Base-by-base conservation (phyloP, 2,113 vertebrate genomes). In the Percina caprodes region DNA sequence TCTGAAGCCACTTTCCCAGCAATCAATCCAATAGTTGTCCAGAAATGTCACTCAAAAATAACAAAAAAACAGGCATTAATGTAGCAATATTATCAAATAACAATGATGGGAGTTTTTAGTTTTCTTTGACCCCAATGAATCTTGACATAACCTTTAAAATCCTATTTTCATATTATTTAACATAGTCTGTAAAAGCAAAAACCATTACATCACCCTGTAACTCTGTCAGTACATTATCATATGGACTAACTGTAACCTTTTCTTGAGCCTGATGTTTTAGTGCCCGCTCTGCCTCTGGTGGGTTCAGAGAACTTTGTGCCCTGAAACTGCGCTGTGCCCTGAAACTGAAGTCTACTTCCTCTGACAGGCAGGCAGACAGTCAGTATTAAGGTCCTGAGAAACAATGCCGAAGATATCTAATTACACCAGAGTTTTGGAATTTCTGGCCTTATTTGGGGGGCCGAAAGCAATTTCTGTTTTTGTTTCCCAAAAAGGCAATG, bases 401-500 rank as follows among this genome's bases (percentile, higher is more conserved):
- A 88, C 86, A 88, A 84, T 73, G 79, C 77, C 0, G 58, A 74
- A 79, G 52, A 88, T 76, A 79, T 91, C 85, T 80, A 83, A 87
- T 92, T 91, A 89, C 88, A 80, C 7, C 71, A 92, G 78, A 23
- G 23, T 89, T 89, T 79, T 70, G 91, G 90, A 91, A 92, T 92
- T 90, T 86, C 79, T 86, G 86, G 70, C 90, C 91, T 89, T 89
- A 91, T 91, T 93, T 91, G 82, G 87, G 60, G 67, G 84, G 35
- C 18, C n/a, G 55, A 55, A 62, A 70, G 60, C 62, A 74, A 86
- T 79, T 86, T 71, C 35, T 81, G 66, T 82, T 90, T 68, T 86
- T 75, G 24, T 90, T 89, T 75, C 92, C 91, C 76, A 89, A 93
- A 86, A 93, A 92, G 88, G 91, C 73, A 92, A 83, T 52, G 63